Evolutionary conservation across 2,888 invertebrate genomes (phyloP).

Genomic region (Corbicula japonica): DNA sequence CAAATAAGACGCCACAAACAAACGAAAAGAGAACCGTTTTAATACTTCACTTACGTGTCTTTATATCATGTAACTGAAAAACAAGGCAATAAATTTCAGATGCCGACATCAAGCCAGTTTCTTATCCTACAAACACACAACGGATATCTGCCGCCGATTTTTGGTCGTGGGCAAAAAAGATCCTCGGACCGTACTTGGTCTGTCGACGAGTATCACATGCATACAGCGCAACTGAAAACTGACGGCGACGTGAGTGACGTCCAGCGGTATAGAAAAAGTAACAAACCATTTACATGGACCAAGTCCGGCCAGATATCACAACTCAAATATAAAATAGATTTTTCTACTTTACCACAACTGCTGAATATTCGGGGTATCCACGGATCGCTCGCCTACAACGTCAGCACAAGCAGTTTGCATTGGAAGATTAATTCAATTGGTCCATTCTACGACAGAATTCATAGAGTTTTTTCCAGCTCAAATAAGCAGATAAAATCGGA

Average conservation of each 20-base stretch:
- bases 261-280: not conserved
- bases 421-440: constrained; percentile 37
- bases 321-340: constrained; percentile 31
- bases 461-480: too few species aligned
- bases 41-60: not conserved
- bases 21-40: not conserved
- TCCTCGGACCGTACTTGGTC: constrained; percentile 24
- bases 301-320: constrained; percentile 25
- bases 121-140: constrained; percentile 70
- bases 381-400: constrained; percentile 31
- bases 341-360: constrained; percentile 32
- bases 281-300: constrained; percentile 5
- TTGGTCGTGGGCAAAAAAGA: constrained; percentile 36
- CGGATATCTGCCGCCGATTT: constrained; percentile 45
- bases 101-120: constrained; percentile 77
- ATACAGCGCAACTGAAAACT: not conserved
- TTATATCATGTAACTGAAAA: not conserved
- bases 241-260: not conserved
- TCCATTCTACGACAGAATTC: constrained; percentile 40
- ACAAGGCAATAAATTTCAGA: constrained; percentile 32
- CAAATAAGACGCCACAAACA: not conserved
- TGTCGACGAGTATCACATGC: not conserved
- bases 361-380: constrained; percentile 43
- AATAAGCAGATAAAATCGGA: too few species aligned
- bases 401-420: not conserved